These are phyloP conservation scores for Trissolcus basalis DNA, from an alignment of 1,140 invertebrate genomes.

Conservation along the genomic window DNA sequence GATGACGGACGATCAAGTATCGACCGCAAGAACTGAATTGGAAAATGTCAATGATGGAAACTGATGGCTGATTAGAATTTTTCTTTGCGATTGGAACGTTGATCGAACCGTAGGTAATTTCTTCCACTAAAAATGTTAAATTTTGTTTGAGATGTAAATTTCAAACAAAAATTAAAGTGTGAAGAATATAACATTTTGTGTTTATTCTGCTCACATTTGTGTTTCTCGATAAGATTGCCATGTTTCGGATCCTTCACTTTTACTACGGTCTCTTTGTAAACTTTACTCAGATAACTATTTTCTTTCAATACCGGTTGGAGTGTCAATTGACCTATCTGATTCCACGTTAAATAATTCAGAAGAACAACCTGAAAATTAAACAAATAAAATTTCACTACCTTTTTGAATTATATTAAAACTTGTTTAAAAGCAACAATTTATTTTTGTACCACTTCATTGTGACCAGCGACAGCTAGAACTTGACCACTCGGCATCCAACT, in stretches of 20 bases:
- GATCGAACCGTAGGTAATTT: conserved; percentile 67
- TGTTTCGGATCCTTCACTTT: conserved; percentile 59
- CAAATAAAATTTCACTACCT: neutral
- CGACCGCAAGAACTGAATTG: conserved; percentile 71
- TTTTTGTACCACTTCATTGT: conserved; percentile 68
- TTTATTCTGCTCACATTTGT: conserved; percentile 62
- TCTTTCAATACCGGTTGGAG: conserved; percentile 69
- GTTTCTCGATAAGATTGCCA: conserved; percentile 41
- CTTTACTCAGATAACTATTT: conserved; percentile 66
- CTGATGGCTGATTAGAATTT: conserved; percentile 45
- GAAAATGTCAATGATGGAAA: conserved; percentile 67
- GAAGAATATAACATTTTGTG: no score
- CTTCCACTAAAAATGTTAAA: conserved; percentile 65
- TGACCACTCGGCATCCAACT: conserved; percentile 71
- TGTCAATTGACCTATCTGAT: conserved; percentile 64
- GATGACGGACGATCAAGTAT: conserved; percentile 69
- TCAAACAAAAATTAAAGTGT: no score
- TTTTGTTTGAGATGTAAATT: conserved; percentile 2
- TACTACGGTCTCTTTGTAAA: conserved; percentile 67
- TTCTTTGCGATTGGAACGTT: conserved; percentile 69
- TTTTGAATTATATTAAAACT: no score
- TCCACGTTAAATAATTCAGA: conserved; percentile 72
- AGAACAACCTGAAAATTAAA: conserved; percentile 64
- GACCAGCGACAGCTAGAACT: conserved; percentile 69
- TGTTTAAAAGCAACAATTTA: no score